These are phyloP conservation scores for Drosophila cognata DNA, from an alignment of 2,888 invertebrate genomes.

Conservation along the genomic window DNA sequence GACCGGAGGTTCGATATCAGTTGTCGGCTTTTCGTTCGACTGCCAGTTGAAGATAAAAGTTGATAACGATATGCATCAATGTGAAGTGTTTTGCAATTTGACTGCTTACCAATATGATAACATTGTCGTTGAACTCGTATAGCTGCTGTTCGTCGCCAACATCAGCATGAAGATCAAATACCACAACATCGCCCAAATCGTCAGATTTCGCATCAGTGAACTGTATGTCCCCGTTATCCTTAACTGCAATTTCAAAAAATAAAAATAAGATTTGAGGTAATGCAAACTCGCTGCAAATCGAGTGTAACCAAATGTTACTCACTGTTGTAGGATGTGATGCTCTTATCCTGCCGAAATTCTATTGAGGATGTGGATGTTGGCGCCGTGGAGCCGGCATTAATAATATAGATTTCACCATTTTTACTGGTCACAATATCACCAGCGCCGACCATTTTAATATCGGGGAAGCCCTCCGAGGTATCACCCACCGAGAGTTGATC, in stretches of 20 bases:
- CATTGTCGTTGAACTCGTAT: conserved; percentile 83
- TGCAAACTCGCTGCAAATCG: background rate
- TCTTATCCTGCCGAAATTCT: conserved; percentile 52
- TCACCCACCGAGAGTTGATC: conserved; percentile 20
- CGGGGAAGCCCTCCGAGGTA: conserved; percentile 12
- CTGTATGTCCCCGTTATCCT: conserved; percentile 81
- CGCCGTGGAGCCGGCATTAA: conserved; percentile 43
- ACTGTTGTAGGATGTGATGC: conserved; percentile 72
- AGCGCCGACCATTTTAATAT: conserved; percentile 47
- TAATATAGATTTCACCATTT: conserved; percentile 65
- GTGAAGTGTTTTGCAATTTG: background rate
- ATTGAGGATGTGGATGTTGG: conserved; percentile 27
- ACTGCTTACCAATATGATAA: conserved; percentile 84
- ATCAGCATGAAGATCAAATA: conserved; percentile 64
- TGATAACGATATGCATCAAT: background rate
- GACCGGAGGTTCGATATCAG: background rate
- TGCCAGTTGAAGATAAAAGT: background rate
- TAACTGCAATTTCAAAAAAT: conserved; percentile 55
- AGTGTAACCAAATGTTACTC: conserved; percentile 16
- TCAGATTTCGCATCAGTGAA: conserved; percentile 63
- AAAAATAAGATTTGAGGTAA: background rate
- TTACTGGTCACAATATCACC: conserved; percentile 51
- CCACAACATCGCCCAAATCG: conserved; percentile 69
- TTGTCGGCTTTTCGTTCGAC: conserved; percentile 47
- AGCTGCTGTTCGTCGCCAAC: conserved; percentile 57